Percentiles rank a stretch among this genome's conserved stretches.
Conservation (phyloP, 1,140 invertebrate genomes). For the Halictus rubicundus region DNA sequence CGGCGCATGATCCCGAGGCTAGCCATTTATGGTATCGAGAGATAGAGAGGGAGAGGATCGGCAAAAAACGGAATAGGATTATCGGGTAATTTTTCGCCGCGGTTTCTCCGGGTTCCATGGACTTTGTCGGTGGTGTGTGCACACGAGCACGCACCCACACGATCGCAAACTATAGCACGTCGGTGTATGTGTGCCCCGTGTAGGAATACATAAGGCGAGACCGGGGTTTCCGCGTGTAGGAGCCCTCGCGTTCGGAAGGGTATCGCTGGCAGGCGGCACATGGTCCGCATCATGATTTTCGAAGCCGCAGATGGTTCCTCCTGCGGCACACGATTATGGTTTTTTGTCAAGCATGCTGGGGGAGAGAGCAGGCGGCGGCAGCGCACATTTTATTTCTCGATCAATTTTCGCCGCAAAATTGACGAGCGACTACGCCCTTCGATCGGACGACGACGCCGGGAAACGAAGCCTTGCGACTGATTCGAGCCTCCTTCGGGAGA, state of each 20-base stretch:
- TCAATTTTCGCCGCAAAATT: constrained; percentile 60
- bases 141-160: too few relatives aligned
- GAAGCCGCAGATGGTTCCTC: constrained; percentile 73
- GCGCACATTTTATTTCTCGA: constrained; percentile 56
- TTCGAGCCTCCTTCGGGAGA: neutral
- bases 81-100: constrained; percentile 36
- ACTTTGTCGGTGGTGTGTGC: neutral
- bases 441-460: neutral
- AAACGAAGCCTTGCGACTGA: neutral
- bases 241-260: constrained; percentile 48
- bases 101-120: constrained; percentile 5
- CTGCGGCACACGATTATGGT: constrained; percentile 70
- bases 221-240: constrained; percentile 30
- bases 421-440: constrained; percentile 12
- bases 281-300: constrained; percentile 69
- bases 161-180: too few relatives aligned
- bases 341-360: constrained; percentile 62
- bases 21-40: neutral
- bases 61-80: constrained; percentile 25
- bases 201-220: constrained; percentile 9
- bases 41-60: too few relatives aligned
- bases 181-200: neutral
- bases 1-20: neutral
- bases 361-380: constrained; percentile 63
- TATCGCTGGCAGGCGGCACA: constrained; percentile 66